Evolutionary conservation across 1,140 invertebrate genomes (phyloP), one percentile per base, ranked within the genome.

Genomic region (Drosophila navojoa): DNA sequence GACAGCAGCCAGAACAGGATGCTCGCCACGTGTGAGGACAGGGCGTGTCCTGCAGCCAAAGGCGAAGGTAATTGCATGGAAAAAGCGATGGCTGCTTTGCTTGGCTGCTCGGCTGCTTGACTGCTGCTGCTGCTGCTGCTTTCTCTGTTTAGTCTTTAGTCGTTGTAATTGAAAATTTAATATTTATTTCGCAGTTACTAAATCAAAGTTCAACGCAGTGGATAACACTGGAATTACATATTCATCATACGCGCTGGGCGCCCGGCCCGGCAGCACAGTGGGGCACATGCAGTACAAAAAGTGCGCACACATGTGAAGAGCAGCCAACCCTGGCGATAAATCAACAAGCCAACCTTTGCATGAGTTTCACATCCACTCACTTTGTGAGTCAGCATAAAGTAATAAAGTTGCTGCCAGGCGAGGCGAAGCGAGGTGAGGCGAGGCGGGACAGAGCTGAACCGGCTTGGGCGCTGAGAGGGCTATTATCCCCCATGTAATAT

Each of bases 171-270:
- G 82, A 89, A 89, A 89, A 89, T 89, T 80, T 84, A 87, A 89
- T 89, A 89, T 89, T 89, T 89, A 89, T 82, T 89, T 89, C 79
- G 84, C 84, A 89, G 84, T 89, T 89, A 89, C 79, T 89, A 89
- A 89, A 89, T 89, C 84, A 89, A 84, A 89, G 84, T 84, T 82
- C 76, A 82, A 57, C 76, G 64, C 82, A 82, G 66, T 86, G 81
- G 81, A 87, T 86, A 85, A 78, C 81, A 75, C 60, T 54, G 76
- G 68, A 70, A 86, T 86, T 86, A 87, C 82, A 79, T 87, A 87
- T 86, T 86, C 84, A 86, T 86, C 84, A 86, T 86, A 81, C 81
- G 81, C 81, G 78, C 75, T 55, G 81, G 64, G 63, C 70, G 62
- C 60, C 78, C 60, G 59, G 54, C n/a, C 13, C 19, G 19, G 19